Base-by-base conservation (phyloP, 1,140 invertebrate species). In the Brachionus asplanchnoidis region DNA sequence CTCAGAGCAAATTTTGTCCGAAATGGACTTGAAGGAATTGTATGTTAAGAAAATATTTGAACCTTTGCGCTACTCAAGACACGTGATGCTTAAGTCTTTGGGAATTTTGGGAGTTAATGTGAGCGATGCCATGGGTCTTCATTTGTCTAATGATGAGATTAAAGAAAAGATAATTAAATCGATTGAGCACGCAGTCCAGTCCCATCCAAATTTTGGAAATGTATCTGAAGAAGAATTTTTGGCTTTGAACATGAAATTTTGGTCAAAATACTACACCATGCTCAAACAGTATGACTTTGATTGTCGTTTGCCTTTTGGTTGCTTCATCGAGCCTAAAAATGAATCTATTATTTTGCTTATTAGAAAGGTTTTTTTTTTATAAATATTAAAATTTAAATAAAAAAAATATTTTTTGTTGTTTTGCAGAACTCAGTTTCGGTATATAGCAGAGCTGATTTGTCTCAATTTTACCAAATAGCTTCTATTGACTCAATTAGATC, bases 261-360 rank as follows among this genome's bases (percentile, higher is more conserved):
- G 79, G 79, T 60, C 79, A 14, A 82, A 82, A 68, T 82, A 65
- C 44, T 82, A 82, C 53, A 65, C 79, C 8, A 82, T 82, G 53
- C n/a, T 82, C 0, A 82, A 82, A 26, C 79, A 65, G 79, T 82
- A 82, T 46, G 79, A 82, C 65, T 82, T 65, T 36, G 79, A 82
- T 46, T 82, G 56, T 28, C 53, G 65, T 60, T 26, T 42, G 32
- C 53, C 79, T 17, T 42, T 82, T 8, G 65, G 79, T 11, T 82
- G 26, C 32, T 68, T 23, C 14, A 46, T 82, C 26, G 53, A 60
- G 14, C 53, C 79, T 44, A 32, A 68, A 36, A 82, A 68, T 65
- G 79, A 82, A 8, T 68, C 79, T n/a, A 60, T 82, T 26, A 82
- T 82, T 65, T 42, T 82, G 9, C n/a, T 82, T 3, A 68, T 82